Conservation (phyloP, 2,888 invertebrate genomes). For the Acleris cristana region DNA sequence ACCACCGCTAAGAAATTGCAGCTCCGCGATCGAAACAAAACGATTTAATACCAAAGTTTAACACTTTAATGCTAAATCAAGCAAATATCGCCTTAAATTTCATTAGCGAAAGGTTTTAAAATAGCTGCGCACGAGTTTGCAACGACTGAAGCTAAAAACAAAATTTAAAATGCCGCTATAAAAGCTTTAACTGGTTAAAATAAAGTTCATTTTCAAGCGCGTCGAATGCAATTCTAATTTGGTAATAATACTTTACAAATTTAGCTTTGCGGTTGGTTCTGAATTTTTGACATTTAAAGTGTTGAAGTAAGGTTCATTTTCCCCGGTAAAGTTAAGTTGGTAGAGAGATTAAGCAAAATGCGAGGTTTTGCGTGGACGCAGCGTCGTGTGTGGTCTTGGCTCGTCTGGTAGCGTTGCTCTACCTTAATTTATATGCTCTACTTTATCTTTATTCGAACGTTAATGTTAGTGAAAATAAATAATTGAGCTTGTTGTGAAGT, state of each 20-base stretch:
- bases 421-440: conserved; percentile 40
- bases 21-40: conserved; percentile 32
- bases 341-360: conserved; percentile 53
- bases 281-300: neutral
- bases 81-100: conserved; percentile 4
- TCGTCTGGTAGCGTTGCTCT: conserved; percentile 44
- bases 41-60: conserved; percentile 28
- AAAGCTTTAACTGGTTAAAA: neutral
- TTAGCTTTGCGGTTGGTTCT: neutral
- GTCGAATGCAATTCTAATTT: neutral
- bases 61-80: conserved; percentile 20
- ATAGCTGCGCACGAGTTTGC: conserved; percentile 10
- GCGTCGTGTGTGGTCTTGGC: conserved; percentile 56
- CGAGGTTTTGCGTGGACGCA: conserved; percentile 47
- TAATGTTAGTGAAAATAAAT: conserved; percentile 29
- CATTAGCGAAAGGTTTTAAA: neutral
- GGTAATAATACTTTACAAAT: conserved; percentile 6
- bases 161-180: neutral
- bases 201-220: conserved; percentile 1
- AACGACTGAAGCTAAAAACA: neutral
- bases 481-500: conserved; percentile 10
- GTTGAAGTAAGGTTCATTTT: conserved; percentile 7
- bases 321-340: conserved; percentile 35
- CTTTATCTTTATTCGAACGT: neutral
- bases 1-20: conserved; percentile 33